Evolutionary conservation across 2,888 invertebrate genomes (phyloP).

Genomic region (Agonopterix arenella): DNA sequence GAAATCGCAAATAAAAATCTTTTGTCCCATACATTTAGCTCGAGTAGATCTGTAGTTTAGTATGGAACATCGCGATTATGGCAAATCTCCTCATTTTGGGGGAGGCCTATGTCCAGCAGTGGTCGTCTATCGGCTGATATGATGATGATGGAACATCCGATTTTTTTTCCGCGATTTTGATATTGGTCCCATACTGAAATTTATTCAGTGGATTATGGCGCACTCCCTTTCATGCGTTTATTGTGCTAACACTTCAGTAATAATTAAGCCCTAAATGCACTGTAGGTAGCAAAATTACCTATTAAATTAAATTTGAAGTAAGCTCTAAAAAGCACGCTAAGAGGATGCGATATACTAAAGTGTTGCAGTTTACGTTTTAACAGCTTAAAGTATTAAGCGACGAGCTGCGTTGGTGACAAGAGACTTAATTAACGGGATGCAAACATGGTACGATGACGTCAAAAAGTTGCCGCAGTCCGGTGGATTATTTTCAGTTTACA

Average conservation of each 20-base stretch:
- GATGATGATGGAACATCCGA: no score
- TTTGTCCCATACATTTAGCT: no score
- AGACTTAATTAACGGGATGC: conserved; percentile 57
- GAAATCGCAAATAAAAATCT: no score
- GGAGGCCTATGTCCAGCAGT: no score
- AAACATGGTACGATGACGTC: conserved; percentile 42
- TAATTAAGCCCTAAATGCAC: conserved; percentile 9
- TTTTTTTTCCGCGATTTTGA: no score
- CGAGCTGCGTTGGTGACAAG: conserved; percentile 54
- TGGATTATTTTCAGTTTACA: background rate
- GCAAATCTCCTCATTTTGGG: no score
- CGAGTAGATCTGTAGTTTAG: no score
- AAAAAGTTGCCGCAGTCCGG: conserved; percentile 28
- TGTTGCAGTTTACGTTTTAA: conserved; percentile 58
- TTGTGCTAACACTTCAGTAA: background rate
- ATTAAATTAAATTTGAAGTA: conserved; percentile 52
- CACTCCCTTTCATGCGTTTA: background rate
- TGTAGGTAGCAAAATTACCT: conserved; percentile 27
- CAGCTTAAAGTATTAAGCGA: conserved; percentile 59
- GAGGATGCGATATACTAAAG: conserved; percentile 49
- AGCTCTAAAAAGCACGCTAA: conserved; percentile 47
- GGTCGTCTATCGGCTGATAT: no score
- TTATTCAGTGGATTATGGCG: no score
- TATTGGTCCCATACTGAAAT: no score
- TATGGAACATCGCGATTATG: no score